Evolutionary conservation across 2,797 vertebrate species (phyloP), one percentile per base, ranked within the genome.

Genomic region (Lithobates sylvaticus): DNA sequence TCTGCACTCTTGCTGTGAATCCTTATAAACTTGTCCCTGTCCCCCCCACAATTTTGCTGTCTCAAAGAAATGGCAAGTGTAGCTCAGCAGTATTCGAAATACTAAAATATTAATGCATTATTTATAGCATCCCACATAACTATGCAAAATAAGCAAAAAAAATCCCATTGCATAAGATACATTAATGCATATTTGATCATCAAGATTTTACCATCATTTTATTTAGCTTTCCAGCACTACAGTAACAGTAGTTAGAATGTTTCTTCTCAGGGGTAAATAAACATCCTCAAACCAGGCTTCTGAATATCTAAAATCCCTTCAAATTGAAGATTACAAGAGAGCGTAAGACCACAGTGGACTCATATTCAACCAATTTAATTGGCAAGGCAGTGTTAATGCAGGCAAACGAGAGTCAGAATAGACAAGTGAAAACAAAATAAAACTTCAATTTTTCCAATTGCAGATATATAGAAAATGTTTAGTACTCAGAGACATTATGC

Each of bases 171-270:
- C 84, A 88, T 88, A 88, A 84, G 84, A 86, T 78, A 86, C 86
- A 88, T 84, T 88, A 88, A 88, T 89, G 88, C 86, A 88, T 89
- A 89, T 89, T 88, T 89, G 88, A 88, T 88, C 84, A 89, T 86
- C 80, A 76, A 77, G 86, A 84, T 83, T 88, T 83, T 85, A 83
- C 76, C 80, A 86, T 88, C 84, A 89, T 89, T 84, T 89, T 89
- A 88, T 77, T 84, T 88, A 81, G 84, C 72, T 85, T 89, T 78
- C 84, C 61, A 68, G 77, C 12, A 68, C 83, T 71, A 85, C 69
- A 84, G 82, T 78, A 79, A 42, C 83, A 83, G 74, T 81, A 82
- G 84, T 76, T 85, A 86, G 76, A 89, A 72, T 86, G 75, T 81
- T 81, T 73, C 73, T 88, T 84, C 81, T 84, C 84, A 69, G 68